These are phyloP conservation scores for Ochotona curzoniae DNA, from an alignment of 2,113 vertebrate species.

Conservation along the genomic window DNA sequence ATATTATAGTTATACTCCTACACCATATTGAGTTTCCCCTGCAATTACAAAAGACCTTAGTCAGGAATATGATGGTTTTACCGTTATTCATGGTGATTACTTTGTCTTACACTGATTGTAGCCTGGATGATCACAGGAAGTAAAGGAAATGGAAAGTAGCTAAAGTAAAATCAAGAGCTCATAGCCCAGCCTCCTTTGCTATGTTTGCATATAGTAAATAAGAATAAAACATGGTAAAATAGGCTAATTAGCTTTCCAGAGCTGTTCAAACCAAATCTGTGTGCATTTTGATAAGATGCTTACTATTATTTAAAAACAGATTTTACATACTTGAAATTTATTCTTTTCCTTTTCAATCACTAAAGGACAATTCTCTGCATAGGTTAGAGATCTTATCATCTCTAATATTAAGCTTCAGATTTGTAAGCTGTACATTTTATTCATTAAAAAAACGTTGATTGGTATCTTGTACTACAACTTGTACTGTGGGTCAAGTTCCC, in stretches of 20 bases:
- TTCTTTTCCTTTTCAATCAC: conserved; percentile 78
- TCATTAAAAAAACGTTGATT: conserved; percentile 78
- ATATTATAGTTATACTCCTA: neutral
- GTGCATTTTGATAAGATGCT: conserved; percentile 80
- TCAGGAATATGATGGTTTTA: neutral
- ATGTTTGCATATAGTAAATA: conserved; percentile 63
- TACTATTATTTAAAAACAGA: conserved; percentile 78
- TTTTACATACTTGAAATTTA: conserved; percentile 72
- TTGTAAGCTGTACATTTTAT: conserved; percentile 71
- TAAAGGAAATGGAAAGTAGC: neutral
- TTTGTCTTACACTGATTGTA: conserved; percentile 20
- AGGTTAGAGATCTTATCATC: conserved; percentile 73
- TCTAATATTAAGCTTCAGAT: conserved; percentile 75
- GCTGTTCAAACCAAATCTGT: conserved; percentile 72
- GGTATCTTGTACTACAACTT: conserved; percentile 79
- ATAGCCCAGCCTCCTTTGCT: neutral
- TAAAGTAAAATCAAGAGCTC: neutral
- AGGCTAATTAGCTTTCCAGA: conserved; percentile 73
- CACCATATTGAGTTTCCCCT: neutral
- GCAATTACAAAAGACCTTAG: neutral
- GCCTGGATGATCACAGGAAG: neutral
- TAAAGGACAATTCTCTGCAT: conserved; percentile 69
- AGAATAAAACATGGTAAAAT: conserved; percentile 73
- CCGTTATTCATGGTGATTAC: neutral
- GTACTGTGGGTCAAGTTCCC: conserved; percentile 70